Evolutionary conservation across 2,113 vertebrate species (phyloP).

Genomic region (Pelecanoides urinatrix): DNA sequence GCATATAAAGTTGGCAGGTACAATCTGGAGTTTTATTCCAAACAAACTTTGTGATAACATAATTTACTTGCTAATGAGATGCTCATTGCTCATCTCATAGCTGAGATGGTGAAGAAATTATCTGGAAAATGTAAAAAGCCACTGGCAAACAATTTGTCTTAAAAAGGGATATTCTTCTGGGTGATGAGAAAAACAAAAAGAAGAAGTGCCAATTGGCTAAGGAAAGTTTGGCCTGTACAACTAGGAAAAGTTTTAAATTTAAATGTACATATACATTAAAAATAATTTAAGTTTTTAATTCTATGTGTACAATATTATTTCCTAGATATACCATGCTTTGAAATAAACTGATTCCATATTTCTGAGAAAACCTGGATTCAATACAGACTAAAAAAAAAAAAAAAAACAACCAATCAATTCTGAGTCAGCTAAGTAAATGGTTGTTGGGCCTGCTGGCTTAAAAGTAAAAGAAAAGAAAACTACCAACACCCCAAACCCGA

Average conservation of each 20-base stretch:
- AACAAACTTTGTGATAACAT: not conserved
- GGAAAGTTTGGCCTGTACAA: not conserved
- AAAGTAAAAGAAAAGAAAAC: not conserved
- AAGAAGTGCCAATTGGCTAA: not conserved
- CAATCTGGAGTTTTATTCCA: not conserved
- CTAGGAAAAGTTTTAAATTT: not conserved
- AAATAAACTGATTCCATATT: not conserved
- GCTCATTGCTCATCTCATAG: not conserved
- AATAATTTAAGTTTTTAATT: not conserved
- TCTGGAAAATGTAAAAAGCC: not conserved
- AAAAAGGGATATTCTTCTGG: not conserved
- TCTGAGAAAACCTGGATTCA: not conserved
- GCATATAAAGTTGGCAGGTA: not conserved
- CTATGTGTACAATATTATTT: not conserved
- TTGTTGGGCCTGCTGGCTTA: not conserved
- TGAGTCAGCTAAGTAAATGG: not conserved
- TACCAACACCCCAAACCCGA: fast-evolving
- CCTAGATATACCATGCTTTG: not conserved
- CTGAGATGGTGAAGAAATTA: not conserved
- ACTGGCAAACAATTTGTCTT: not conserved
- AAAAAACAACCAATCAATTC: not conserved
- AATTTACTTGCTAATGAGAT: not conserved
- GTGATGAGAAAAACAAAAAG: not conserved
- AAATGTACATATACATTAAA: not conserved
- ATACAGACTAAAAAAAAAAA: not conserved